phyloP scores from a whole-genome alignment of 1,140 invertebrate genomes.

The Argopecten irradians region DNA sequence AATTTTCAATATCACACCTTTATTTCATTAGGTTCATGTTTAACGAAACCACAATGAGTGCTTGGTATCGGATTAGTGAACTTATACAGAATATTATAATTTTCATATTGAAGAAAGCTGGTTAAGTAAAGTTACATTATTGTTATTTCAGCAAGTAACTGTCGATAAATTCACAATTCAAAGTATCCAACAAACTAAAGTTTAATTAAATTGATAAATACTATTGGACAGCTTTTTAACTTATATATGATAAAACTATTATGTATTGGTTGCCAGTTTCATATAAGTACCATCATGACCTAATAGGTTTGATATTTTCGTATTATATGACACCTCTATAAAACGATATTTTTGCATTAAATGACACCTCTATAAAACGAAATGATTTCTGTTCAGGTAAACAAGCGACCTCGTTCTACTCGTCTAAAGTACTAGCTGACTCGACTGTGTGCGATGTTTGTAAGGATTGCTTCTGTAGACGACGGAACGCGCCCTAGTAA shows the following conservation, averaged over 20 bases:
- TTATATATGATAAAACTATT: not conserved
- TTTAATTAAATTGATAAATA: no score
- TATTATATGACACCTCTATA: not conserved
- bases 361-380: not conserved
- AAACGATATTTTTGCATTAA: not conserved
- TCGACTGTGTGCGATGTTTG: constrained; percentile 47
- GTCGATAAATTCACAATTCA: no score
- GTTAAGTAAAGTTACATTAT: no score
- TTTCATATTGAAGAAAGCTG: no score
- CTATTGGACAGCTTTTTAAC: not conserved
- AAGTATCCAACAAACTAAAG: not conserved
- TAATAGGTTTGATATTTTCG: not conserved
- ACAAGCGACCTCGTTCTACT: constrained; percentile 46
- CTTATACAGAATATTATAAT: not conserved
- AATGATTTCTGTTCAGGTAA: constrained; percentile 37
- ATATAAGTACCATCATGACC: not conserved
- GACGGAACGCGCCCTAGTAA: not conserved
- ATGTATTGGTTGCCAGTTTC: not conserved
- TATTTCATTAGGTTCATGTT: not conserved
- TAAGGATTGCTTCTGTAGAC: constrained; percentile 46
- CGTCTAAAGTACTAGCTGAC: constrained; percentile 32
- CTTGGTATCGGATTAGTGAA: not conserved
- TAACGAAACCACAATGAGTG: not conserved
- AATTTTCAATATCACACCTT: not conserved
- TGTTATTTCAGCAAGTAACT: no score